phyloP scores from a whole-genome alignment of 2,888 invertebrate genomes.

The Iselma pallidipennis region DNA sequence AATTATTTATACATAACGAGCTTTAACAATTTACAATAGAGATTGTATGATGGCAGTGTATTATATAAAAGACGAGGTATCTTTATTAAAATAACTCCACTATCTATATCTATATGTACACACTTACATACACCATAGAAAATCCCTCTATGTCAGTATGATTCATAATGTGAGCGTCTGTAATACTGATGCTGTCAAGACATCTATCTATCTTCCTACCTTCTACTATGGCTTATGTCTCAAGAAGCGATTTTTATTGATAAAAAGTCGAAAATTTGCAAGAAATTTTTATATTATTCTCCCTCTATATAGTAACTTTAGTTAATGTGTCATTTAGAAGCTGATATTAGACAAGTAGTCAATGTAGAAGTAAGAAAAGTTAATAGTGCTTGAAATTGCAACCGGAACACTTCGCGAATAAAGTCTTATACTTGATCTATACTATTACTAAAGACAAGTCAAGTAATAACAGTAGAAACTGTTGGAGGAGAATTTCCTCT shows the following conservation, averaged over 20 bases:
- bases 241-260: conserved; percentile 35
- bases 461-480: background rate
- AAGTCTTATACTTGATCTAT: background rate
- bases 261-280: conserved; percentile 17
- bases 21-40: background rate
- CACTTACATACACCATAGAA: conserved; percentile 40
- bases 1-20: conserved; percentile 10
- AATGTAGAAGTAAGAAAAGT: background rate
- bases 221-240: conserved; percentile 35
- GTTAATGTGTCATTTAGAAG: background rate
- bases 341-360: background rate
- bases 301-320: background rate
- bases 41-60: background rate
- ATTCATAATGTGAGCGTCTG: conserved; percentile 50
- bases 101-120: conserved; percentile 4
- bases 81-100: background rate
- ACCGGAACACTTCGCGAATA: conserved; percentile 1
- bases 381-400: conserved; percentile 1
- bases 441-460: background rate
- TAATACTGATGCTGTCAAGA: conserved; percentile 48
- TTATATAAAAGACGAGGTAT: background rate
- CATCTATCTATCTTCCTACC: conserved; percentile 47
- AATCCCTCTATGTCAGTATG: conserved; percentile 49
- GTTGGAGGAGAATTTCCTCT: background rate
- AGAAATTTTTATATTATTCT: background rate